phyloP scores from a whole-genome alignment of 2,113 vertebrate genomes.

The Psettodes erumei region DNA sequence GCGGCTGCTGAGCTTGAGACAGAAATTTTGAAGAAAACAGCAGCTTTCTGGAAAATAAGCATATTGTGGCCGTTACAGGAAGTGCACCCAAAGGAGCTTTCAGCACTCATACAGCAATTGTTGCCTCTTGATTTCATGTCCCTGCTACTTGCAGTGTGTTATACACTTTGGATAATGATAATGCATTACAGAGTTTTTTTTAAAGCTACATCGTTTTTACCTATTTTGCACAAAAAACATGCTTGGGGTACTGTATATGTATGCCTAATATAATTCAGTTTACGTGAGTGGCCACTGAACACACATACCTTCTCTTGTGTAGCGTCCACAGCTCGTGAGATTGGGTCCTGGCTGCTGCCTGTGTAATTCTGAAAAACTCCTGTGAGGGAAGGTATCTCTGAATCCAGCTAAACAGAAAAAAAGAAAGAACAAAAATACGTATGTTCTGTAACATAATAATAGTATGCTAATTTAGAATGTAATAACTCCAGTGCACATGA shows the following conservation, averaged over 20 bases:
- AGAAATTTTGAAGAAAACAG: too few species aligned
- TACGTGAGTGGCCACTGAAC: not conserved
- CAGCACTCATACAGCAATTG: not conserved
- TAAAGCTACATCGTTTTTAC: not conserved
- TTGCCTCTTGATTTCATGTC: not conserved
- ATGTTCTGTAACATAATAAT: not conserved
- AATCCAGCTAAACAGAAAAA: conserved; percentile 59
- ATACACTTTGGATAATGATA: not conserved
- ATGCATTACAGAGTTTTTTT: not conserved
- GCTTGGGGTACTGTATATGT: not conserved
- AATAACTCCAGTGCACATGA: not conserved
- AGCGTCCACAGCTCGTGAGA: conserved; percentile 56
- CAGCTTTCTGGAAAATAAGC: too few species aligned
- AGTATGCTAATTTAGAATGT: not conserved
- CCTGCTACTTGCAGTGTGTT: not conserved
- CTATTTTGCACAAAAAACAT: not conserved
- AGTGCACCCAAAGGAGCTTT: not conserved
- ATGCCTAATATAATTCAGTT: not conserved
- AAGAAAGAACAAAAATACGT: not conserved
- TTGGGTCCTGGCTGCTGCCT: conserved; percentile 54
- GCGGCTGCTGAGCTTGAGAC: too few species aligned
- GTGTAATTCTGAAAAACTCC: conserved; percentile 73
- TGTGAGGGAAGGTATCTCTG: conserved; percentile 58
- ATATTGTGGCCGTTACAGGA: not conserved
- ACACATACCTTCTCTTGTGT: conserved; percentile 65